These are phyloP conservation scores for Anguilla pacifica DNA, from an alignment of 2,797 vertebrate genomes.

Conservation along the genomic window DNA sequence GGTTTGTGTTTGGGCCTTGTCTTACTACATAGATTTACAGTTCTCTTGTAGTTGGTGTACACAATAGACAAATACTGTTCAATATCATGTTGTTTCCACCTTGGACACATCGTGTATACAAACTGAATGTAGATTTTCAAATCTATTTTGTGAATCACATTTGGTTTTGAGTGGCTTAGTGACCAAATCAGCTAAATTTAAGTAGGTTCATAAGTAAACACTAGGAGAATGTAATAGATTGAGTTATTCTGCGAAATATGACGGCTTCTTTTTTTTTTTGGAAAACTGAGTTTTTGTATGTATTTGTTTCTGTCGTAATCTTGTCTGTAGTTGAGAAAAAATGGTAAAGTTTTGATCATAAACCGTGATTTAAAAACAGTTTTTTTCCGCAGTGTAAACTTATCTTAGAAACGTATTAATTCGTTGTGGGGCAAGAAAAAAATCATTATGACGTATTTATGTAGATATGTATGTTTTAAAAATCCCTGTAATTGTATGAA, in stretches of 20 bases:
- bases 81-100: not conserved
- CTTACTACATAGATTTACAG: not conserved
- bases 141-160: not conserved
- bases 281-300: not conserved
- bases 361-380: not conserved
- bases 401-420: not conserved
- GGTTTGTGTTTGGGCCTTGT: not conserved
- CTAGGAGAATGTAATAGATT: not conserved
- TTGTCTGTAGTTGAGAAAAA: not conserved
- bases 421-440: not conserved
- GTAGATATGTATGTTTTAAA: not conserved
- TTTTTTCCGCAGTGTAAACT: not conserved
- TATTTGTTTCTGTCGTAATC: not conserved
- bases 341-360: not conserved
- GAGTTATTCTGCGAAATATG: not conserved
- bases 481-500: not conserved
- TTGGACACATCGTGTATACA: not conserved
- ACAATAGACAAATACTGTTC: not conserved
- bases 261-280: too few species aligned
- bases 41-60: not conserved
- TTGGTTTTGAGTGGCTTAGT: not conserved
- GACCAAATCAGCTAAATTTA: not conserved
- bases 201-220: not conserved
- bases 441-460: not conserved
- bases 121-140: not conserved